Base-by-base conservation (phyloP, 2,888 invertebrate genomes). In the Campoletis raptor region DNA sequence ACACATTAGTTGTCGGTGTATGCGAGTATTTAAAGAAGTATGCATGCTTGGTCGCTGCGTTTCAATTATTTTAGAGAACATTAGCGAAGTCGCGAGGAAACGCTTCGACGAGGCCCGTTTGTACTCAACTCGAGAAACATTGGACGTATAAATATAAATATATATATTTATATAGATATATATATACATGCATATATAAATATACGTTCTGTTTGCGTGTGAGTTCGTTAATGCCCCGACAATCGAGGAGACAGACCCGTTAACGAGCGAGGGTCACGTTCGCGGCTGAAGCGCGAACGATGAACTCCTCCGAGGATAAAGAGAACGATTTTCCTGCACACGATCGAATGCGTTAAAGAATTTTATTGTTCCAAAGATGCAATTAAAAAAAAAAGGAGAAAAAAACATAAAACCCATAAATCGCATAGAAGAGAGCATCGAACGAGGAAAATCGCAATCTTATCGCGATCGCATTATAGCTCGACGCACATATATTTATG, bases 41-140 rank as follows among this genome's bases (percentile, higher is more conserved):
- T 79, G 48, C 66, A 36, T 66, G 77, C 81, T 67, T 69, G 72
- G 87, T 86, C 88, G 90, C 87, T 88, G 89, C 86, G 88, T 90
- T 90, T 90, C 90, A 90, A 90, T 90, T 90, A 90, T 90, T 90
- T 90, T 89, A 83, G 88, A 90, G 89, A 88, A 90, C 88, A 86
- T 88, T 87, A 89, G 85, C 81, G 77, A 83, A 86, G 84, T 85
- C 78, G 82, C 86, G 80, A 77, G 77, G 78, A 85, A 80, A 80
- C 80, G 85, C 86, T 76, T 85, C 86, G 83, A 85, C 86, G 83
- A 73, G 57, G 80, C 73, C 79, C 84, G 86, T 85, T 80, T 83
- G 82, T 81, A 54, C 40, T 37, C 54, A 36, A 73, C 82, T 84
- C 81, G 69, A 48, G 61, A 36, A 80, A 80, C 57, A 69, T 69